Evolutionary conservation across 2,888 invertebrate species (phyloP).

Genomic region (Eupithecia vulgata): DNA sequence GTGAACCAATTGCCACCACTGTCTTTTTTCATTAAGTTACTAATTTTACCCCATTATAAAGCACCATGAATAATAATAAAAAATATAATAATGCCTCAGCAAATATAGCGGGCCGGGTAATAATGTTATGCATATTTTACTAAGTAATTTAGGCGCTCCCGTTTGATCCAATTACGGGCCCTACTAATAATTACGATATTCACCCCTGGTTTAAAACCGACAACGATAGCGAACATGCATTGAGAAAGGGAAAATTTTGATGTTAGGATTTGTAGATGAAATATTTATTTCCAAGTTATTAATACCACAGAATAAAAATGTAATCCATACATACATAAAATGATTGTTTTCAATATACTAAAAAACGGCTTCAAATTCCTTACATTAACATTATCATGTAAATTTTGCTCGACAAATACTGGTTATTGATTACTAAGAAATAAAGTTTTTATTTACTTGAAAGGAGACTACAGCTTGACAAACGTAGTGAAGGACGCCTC

Average conservation of each 20-base stretch:
- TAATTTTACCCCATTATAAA: slow-evolving; percentile 22
- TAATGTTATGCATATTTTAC: slow-evolving; percentile 74
- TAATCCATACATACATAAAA: no score
- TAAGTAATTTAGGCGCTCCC: slow-evolving; percentile 66
- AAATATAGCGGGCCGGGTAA: slow-evolving; percentile 55
- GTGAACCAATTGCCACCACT: background rate
- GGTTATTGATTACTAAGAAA: no score
- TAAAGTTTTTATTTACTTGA: no score
- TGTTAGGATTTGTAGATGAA: no score
- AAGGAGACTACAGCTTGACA: no score
- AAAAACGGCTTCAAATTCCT: no score
- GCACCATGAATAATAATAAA: slow-evolving; percentile 61
- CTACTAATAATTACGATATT: slow-evolving; percentile 59
- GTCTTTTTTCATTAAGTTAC: background rate
- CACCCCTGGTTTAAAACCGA: slow-evolving; percentile 54
- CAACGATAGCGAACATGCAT: background rate
- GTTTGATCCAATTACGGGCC: slow-evolving; percentile 70
- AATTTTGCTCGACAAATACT: no score
- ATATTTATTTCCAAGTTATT: no score
- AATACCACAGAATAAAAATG: no score
- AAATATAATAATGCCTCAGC: slow-evolving; percentile 54
- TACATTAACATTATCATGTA: no score
- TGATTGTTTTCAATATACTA: no score
- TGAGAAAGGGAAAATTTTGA: background rate
- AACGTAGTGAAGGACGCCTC: no score